A percentile compares a stretch with the other conserved stretches of the same genome.
These are phyloP conservation scores for Pissodes strobi DNA, from an alignment of 1,140 invertebrate species.

Conservation along the genomic window DNA sequence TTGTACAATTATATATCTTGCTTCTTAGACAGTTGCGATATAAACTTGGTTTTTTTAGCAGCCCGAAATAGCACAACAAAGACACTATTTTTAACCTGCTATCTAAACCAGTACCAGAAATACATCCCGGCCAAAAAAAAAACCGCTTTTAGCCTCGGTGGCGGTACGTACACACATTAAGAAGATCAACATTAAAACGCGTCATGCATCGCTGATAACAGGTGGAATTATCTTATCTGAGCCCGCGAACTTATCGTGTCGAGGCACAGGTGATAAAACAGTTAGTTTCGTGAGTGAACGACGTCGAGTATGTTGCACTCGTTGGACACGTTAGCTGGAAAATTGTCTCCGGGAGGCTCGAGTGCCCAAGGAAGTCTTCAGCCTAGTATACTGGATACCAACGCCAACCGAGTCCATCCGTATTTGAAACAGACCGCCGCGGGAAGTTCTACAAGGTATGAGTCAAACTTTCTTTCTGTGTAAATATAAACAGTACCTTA, in stretches of 20 bases:
- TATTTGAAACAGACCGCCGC: constrained; percentile 60
- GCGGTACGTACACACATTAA: neutral
- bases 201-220: constrained; percentile 30
- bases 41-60: too few species aligned
- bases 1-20: too few species aligned
- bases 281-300: constrained; percentile 43
- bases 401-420: constrained; percentile 63
- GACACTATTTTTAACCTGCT: neutral
- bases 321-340: constrained; percentile 76
- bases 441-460: constrained; percentile 32
- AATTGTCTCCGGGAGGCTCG: constrained; percentile 67
- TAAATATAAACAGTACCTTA: too few species aligned
- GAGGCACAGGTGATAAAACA: constrained; percentile 41
- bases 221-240: constrained; percentile 43
- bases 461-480: too few species aligned
- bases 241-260: constrained; percentile 9
- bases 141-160: constrained; percentile 10
- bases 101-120: constrained; percentile 7
- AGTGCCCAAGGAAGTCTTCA: constrained; percentile 43
- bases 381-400: constrained; percentile 59
- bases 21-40: too few species aligned
- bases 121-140: constrained; percentile 3
- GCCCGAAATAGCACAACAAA: too few species aligned
- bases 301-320: constrained; percentile 70
- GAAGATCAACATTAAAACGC: constrained; percentile 10